Percentiles rank a stretch among this genome's conserved stretches.
phyloP scores from a whole-genome alignment of 2,113 vertebrate genomes.

The Orientallactaga bullata region DNA sequence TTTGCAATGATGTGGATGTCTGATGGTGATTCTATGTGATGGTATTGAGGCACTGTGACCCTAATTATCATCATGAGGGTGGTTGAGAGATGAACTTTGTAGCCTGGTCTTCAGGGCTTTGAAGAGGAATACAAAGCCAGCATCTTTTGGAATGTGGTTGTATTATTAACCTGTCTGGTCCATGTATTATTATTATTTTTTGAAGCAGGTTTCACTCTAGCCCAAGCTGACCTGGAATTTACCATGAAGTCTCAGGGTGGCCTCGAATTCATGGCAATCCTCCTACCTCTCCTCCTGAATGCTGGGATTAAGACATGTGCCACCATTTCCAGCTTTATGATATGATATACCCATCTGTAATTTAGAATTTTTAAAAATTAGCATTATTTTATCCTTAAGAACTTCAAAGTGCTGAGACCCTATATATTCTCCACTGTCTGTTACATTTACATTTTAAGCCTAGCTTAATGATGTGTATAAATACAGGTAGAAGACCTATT shows the following conservation, averaged over 20 bases:
- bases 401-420: constrained; percentile 14
- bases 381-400: not conserved
- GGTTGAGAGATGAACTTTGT: not conserved
- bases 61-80: not conserved
- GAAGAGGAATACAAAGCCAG: not conserved
- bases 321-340: too few species aligned
- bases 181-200: too few species aligned
- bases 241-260: too few species aligned
- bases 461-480: not conserved
- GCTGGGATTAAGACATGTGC: too few species aligned
- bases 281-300: too few species aligned
- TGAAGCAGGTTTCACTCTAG: too few species aligned
- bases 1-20: not conserved
- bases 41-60: not conserved
- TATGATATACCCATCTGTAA: not conserved
- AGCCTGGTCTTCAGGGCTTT: not conserved
- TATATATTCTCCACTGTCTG: not conserved
- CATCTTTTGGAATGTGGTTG: too few species aligned
- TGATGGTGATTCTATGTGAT: not conserved
- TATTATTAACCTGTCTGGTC: too few species aligned
- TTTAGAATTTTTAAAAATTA: not conserved
- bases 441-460: constrained; percentile 11
- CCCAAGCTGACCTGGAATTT: too few species aligned
- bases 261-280: too few species aligned
- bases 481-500: not conserved